phyloP scores from a whole-genome alignment of 2,113 vertebrate species.

The Leptodactylus fuscus region DNA sequence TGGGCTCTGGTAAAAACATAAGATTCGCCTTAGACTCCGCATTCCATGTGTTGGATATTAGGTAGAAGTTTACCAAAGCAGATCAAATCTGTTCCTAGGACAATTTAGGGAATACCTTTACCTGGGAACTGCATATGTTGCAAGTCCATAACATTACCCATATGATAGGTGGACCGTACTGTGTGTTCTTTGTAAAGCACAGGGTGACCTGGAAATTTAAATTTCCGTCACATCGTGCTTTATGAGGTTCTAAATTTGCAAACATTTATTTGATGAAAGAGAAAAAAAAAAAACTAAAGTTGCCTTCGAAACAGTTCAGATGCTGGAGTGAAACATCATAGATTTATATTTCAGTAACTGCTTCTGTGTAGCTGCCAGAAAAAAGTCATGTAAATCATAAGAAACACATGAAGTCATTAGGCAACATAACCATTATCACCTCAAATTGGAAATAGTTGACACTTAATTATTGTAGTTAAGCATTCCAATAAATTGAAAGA shows the following conservation, averaged over 20 bases:
- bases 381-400: constrained; percentile 38
- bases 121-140: too few relatives aligned
- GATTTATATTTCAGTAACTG: constrained; percentile 10
- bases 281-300: background rate
- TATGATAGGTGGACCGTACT: too few relatives aligned
- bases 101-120: too few relatives aligned
- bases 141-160: too few relatives aligned
- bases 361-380: constrained; percentile 20
- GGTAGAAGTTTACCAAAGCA: too few relatives aligned
- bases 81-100: too few relatives aligned
- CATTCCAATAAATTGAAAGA: constrained; percentile 43
- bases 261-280: background rate
- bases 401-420: constrained; percentile 40
- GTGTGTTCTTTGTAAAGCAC: too few relatives aligned
- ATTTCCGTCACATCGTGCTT: background rate
- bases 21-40: too few relatives aligned
- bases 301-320: background rate
- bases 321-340: constrained; percentile 8
- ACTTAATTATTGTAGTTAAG: constrained; percentile 51
- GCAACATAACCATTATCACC: constrained; percentile 48
- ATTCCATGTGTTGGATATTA: too few relatives aligned
- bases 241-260: background rate
- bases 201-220: background rate
- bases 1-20: too few relatives aligned
- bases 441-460: constrained; percentile 49